These are phyloP conservation scores for Rhinolophus sinicus DNA, from an alignment of 2,113 vertebrate genomes.

Conservation along the genomic window DNA sequence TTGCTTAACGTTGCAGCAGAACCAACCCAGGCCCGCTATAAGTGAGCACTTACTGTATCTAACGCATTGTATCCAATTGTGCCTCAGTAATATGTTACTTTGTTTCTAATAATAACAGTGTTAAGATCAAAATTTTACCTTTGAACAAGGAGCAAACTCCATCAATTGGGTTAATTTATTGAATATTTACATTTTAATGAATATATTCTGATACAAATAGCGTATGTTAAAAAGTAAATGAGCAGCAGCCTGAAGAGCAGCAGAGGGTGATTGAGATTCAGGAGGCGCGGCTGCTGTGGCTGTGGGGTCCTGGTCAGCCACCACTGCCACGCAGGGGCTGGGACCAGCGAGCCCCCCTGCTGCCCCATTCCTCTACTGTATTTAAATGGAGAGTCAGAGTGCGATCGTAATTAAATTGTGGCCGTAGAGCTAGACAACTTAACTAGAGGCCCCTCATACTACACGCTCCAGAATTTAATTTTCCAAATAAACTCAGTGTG, in stretches of 20 bases:
- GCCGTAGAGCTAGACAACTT: conserved; percentile 74
- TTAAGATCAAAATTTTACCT: conserved; percentile 65
- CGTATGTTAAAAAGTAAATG: conserved; percentile 31
- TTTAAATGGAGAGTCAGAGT: conserved; percentile 64
- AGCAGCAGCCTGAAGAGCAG: background rate
- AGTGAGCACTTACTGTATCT: background rate
- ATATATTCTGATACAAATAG: background rate
- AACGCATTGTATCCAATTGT: conserved; percentile 17
- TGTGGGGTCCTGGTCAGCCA: background rate
- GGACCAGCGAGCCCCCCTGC: fast-evolving
- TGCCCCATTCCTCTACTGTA: background rate
- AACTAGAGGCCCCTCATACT: conserved; percentile 78
- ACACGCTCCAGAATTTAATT: conserved; percentile 82
- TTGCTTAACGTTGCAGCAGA: background rate
- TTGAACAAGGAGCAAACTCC: conserved; percentile 26
- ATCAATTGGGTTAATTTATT: conserved; percentile 43
- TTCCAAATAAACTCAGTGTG: conserved; percentile 83
- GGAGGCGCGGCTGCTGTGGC: background rate
- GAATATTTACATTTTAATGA: conserved; percentile 61
- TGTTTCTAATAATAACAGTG: conserved; percentile 48
- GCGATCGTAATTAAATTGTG: conserved; percentile 77
- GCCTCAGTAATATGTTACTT: conserved; percentile 36
- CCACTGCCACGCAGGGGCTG: background rate
- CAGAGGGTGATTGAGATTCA: background rate
- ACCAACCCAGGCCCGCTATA: background rate